Evolutionary conservation across 1,140 invertebrate genomes (phyloP), one percentile per base, ranked within the genome.

Genomic region (Spodoptera frugiperda): DNA sequence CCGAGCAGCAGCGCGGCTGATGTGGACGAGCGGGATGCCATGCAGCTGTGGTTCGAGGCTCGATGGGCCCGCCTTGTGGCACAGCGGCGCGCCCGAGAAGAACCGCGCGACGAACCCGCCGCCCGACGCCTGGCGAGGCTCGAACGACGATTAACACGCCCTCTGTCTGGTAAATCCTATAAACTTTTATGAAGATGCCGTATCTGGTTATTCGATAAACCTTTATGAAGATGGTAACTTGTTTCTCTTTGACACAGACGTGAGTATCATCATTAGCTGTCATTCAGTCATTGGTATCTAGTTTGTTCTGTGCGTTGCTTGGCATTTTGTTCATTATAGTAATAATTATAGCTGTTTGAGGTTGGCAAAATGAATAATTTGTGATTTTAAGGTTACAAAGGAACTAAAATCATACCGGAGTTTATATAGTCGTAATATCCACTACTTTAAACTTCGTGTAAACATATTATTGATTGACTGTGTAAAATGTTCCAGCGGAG

Each of bases 11-110:
- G 76, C 63, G 74, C 55, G 21, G 72, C 53, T 48, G 85, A 82
- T 76, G 85, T 81, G 25, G 89, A 91, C 77, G 90, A 93, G 77
- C 86, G 90, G 0, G 89, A 91, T 76, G 89, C 90, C 1, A 91
- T 91, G 89, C 91, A 91, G 87, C 81, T 91, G 49, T 91, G 91
- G 90, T 91, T 93, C 81, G 91, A 91, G 73, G 90, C 90, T 12
- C 82, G 90, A 0, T 92, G 91, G 91, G 90, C 91, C 55, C 77
- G 90, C 51, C 84, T 91, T 1, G 87, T 91, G 44, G 87, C 91
- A 5, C 88, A 90, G 80, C 65, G 90, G 17, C 81, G 89, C 0
- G 79, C 82, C 12, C 77, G 88, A 5, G 85, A 84, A 0, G 74
- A 78, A 14, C 46, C 44, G 2, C 65, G 81, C 17, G 86, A 85